These are phyloP conservation scores for Oreochromis aureus DNA, from an alignment of 2,113 vertebrate genomes.

Conservation along the genomic window DNA sequence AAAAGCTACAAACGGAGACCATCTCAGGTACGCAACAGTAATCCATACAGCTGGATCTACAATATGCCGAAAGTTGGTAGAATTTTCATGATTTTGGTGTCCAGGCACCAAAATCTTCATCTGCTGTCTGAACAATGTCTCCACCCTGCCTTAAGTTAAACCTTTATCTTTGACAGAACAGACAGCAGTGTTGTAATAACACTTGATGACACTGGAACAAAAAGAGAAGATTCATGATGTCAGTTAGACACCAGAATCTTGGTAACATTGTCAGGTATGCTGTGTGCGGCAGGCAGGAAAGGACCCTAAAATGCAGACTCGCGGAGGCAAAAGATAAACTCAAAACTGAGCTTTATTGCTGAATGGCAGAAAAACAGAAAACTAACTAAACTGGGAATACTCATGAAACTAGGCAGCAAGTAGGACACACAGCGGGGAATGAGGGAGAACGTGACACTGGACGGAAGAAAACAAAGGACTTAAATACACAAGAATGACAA, in stretches of 20 bases:
- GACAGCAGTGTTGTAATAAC: not conserved
- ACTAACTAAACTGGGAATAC: not conserved
- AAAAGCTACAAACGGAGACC: not conserved
- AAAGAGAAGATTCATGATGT: not conserved
- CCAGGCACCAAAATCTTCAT: not conserved
- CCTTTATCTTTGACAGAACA: not conserved
- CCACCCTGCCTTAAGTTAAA: not conserved
- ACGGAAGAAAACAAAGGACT: not conserved
- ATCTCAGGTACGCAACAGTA: not conserved
- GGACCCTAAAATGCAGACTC: not conserved
- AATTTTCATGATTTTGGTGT: fast-evolving
- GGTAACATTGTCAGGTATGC: not conserved
- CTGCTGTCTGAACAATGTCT: not conserved
- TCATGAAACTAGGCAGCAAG: not conserved
- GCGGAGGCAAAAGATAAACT: not conserved
- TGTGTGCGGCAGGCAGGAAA: not conserved
- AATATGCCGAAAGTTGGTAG: not conserved
- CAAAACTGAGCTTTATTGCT: not conserved
- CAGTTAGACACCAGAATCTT: not conserved
- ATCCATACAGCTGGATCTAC: not conserved
- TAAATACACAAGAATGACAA: not conserved
- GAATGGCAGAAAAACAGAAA: not conserved
- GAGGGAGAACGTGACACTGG: not conserved
- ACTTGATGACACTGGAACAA: not conserved
- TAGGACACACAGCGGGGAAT: not conserved